Conservation (phyloP, 2,888 invertebrate species). For the Caenorhabditis wallacei region DNA sequence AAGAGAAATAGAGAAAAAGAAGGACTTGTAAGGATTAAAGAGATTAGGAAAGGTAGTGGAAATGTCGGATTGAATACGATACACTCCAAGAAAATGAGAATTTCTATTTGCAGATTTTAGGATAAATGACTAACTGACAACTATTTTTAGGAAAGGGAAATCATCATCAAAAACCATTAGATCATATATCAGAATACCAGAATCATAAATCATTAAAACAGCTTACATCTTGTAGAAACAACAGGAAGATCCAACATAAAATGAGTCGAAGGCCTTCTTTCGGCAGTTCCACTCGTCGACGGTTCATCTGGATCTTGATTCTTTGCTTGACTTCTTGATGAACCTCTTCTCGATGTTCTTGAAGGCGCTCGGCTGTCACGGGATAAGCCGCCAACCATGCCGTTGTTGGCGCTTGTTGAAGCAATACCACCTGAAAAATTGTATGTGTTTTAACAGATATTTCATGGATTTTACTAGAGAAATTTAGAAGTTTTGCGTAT, state of each 20-base stretch:
- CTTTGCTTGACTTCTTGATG: slow-evolving; percentile 32
- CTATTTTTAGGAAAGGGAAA: slow-evolving; percentile 2
- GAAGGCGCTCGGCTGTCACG: slow-evolving; percentile 48
- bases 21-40: background rate
- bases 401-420: slow-evolving; percentile 46
- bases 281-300: slow-evolving; percentile 35
- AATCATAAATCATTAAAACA: slow-evolving; percentile 10
- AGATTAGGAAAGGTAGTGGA: background rate
- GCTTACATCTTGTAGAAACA: slow-evolving; percentile 63
- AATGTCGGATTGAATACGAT: slow-evolving; percentile 10
- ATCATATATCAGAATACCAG: slow-evolving; percentile 2
- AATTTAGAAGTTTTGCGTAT: no score
- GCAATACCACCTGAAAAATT: slow-evolving; percentile 52
- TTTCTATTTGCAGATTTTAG: background rate
- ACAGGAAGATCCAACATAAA: slow-evolving; percentile 62
- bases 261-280: slow-evolving; percentile 48
- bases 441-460: background rate
- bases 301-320: slow-evolving; percentile 35
- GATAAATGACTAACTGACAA: background rate
- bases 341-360: slow-evolving; percentile 30
- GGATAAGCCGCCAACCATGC: slow-evolving; percentile 28
- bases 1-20: background rate
- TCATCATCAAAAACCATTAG: slow-evolving; percentile 26
- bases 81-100: background rate
- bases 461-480: no score